phyloP scores from a whole-genome alignment of 2,888 invertebrate genomes.

The Boloria euphrosyne region DNA sequence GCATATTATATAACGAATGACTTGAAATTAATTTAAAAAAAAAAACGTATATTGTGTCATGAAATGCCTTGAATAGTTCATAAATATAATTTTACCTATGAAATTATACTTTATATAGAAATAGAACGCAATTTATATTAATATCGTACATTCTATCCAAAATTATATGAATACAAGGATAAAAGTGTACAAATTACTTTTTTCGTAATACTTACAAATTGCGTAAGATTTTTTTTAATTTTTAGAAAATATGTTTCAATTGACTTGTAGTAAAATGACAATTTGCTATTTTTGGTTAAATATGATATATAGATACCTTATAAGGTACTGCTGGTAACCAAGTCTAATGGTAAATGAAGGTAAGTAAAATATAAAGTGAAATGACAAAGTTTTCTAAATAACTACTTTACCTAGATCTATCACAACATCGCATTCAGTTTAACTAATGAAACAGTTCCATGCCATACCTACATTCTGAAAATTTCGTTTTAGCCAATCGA shows the following conservation, averaged over 20 bases:
- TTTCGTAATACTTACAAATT: no score
- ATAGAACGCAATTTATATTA: no score
- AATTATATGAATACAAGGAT: no score
- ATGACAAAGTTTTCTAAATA: slow-evolving; percentile 12
- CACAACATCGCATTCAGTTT: slow-evolving; percentile 48
- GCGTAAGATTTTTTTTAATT: no score
- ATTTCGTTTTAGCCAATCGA: slow-evolving; percentile 37
- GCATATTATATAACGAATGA: no score
- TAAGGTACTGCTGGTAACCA: neutral
- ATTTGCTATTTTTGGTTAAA: no score
- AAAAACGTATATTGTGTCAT: neutral
- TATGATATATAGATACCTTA: no score
- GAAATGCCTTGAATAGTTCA: neutral
- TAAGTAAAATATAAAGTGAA: slow-evolving; percentile 8
- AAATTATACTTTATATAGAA: no score
- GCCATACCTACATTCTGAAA: slow-evolving; percentile 28
- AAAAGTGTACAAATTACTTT: no score
- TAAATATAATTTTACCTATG: neutral
- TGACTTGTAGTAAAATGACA: no score
- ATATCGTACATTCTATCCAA: no score
- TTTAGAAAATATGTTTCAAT: no score
- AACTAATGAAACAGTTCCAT: slow-evolving; percentile 32
- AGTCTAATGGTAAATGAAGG: neutral
- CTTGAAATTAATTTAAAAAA: neutral
- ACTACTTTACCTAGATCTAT: slow-evolving; percentile 45